These are phyloP conservation scores for Parelbella ahira DNA, from an alignment of 2,888 invertebrate genomes.

Conservation along the genomic window DNA sequence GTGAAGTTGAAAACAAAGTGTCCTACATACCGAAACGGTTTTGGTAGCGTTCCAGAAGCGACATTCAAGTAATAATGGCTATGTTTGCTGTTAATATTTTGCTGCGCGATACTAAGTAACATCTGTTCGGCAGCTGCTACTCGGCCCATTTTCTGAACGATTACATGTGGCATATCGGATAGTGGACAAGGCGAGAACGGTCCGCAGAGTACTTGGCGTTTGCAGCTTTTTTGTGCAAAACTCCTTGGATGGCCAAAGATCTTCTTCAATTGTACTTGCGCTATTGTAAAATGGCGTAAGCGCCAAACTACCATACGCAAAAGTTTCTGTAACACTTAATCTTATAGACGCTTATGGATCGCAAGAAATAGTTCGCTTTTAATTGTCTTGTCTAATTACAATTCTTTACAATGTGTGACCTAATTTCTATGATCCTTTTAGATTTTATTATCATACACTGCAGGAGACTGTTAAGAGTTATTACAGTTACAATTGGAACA, in stretches of 20 bases:
- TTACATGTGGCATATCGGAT: constrained; percentile 47
- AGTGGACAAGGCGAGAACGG: constrained; percentile 9
- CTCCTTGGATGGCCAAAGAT: too few species aligned
- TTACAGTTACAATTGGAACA: too few species aligned
- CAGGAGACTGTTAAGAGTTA: constrained; percentile 20
- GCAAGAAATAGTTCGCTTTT: constrained; percentile 5
- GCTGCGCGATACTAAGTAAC: constrained; percentile 37
- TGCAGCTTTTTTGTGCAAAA: neutral
- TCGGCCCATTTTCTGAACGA: constrained; percentile 44
- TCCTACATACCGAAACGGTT: constrained; percentile 18
- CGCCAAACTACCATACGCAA: neutral
- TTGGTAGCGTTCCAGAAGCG: constrained; percentile 30
- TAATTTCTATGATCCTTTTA: constrained; percentile 21
- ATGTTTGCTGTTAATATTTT: constrained; percentile 44
- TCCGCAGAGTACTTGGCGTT: constrained; percentile 2
- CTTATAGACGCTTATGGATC: neutral
- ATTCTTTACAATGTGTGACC: constrained; percentile 17
- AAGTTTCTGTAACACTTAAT: neutral
- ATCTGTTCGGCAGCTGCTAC: constrained; percentile 56
- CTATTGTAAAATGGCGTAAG: constrained; percentile 1
- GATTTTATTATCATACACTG: constrained; percentile 16
- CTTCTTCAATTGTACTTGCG: too few species aligned
- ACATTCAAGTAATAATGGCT: constrained; percentile 26
- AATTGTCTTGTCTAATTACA: constrained; percentile 23
- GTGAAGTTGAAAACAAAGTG: constrained; percentile 3